Evolutionary conservation across 1,140 invertebrate species (phyloP).

Genomic region (Hermatobates lingyangjiaoensis): DNA sequence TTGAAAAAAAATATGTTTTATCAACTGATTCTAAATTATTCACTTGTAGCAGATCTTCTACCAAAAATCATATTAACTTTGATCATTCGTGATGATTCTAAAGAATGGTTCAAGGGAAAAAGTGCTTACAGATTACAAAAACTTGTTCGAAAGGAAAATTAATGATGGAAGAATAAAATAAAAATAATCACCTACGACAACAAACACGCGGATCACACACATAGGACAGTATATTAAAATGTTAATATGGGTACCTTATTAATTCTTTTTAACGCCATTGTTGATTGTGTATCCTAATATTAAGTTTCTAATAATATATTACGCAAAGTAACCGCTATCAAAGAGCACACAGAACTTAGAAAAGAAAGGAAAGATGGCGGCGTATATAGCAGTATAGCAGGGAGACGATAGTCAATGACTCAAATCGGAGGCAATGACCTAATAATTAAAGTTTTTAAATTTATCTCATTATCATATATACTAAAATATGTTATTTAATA

Average conservation of each 20-base stretch:
- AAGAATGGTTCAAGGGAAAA: background rate
- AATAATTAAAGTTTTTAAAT: too few relatives aligned
- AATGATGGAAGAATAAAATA: constrained; percentile 2
- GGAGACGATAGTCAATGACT: too few relatives aligned
- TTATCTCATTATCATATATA: too few relatives aligned
- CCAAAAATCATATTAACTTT: too few relatives aligned
- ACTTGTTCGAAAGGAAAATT: background rate
- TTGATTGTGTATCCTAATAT: constrained; percentile 30
- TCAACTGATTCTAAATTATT: too few relatives aligned
- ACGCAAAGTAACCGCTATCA: constrained; percentile 31
- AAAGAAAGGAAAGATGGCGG: constrained; percentile 34
- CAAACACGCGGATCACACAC: background rate
- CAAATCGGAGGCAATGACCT: constrained; percentile 12
- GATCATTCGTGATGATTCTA: background rate
- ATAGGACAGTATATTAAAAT: background rate
- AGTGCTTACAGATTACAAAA: background rate
- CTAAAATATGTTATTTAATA: too few relatives aligned
- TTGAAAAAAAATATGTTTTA: too few relatives aligned
- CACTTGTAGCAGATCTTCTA: too few relatives aligned
- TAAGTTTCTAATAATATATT: constrained; percentile 26
- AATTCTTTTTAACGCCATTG: constrained; percentile 92
- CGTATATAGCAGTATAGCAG: constrained; percentile 12
- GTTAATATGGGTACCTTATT: constrained; percentile 59
- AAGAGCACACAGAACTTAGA: constrained; percentile 33
- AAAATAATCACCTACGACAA: background rate